A percentile compares a stretch with the other conserved stretches of the same genome.
These are phyloP conservation scores for Acanthoscelides obtectus DNA, from an alignment of 2,888 invertebrate species.

Conservation along the genomic window DNA sequence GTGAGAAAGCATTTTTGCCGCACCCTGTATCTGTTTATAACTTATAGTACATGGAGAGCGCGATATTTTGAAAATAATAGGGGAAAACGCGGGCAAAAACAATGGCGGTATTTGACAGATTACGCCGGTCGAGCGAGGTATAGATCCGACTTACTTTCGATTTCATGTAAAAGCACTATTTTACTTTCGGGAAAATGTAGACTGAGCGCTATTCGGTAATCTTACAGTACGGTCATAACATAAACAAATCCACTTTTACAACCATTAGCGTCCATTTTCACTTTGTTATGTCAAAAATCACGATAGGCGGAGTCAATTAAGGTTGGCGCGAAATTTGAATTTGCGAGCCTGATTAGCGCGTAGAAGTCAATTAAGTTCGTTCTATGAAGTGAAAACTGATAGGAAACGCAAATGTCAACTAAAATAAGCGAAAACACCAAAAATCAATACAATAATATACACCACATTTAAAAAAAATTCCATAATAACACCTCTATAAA, in stretches of 20 bases:
- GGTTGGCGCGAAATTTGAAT: constrained; percentile 13
- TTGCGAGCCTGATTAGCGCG: neutral
- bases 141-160: neutral
- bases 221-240: constrained; percentile 3
- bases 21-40: neutral
- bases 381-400: neutral
- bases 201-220: neutral
- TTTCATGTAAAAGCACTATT: neutral
- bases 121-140: neutral
- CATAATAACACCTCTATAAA: neutral
- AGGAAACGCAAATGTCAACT: neutral
- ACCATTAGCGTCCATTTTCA: constrained; percentile 18
- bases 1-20: neutral
- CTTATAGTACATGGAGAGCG: neutral
- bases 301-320: constrained; percentile 1
- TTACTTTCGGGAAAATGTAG: neutral
- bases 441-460: neutral
- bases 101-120: neutral
- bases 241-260: constrained; percentile 14
- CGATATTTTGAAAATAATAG: neutral
- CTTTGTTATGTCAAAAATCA: constrained; percentile 13
- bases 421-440: neutral
- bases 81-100: neutral
- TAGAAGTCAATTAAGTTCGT: neutral
- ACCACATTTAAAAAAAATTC: neutral